Conservation (phyloP, 2,888 invertebrate genomes). For the Drosophila prolongata region DNA sequence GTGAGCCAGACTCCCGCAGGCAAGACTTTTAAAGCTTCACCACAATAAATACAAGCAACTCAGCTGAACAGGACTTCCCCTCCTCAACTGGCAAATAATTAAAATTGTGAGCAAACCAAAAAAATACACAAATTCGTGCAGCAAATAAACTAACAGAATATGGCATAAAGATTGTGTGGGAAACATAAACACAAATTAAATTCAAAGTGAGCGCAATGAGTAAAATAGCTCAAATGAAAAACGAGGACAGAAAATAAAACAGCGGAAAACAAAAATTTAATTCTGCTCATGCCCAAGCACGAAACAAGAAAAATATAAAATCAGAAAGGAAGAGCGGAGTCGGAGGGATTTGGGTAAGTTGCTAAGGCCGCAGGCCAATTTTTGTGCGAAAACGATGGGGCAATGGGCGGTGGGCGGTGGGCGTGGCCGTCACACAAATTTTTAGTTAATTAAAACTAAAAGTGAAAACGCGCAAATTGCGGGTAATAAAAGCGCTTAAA, state of each 20-base stretch:
- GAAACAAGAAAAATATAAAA: constrained; percentile 43
- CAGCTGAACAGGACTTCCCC: constrained; percentile 22
- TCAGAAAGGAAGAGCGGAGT: constrained; percentile 23
- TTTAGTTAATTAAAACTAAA: constrained; percentile 79
- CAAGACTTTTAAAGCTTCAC: constrained; percentile 23
- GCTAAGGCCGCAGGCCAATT: constrained; percentile 28
- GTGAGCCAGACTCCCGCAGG: background rate
- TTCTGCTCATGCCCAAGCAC: constrained; percentile 26
- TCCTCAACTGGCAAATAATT: constrained; percentile 64
- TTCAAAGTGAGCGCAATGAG: constrained; percentile 26
- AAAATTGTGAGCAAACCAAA: constrained; percentile 60
- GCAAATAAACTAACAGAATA: constrained; percentile 50
- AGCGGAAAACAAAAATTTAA: constrained; percentile 16
- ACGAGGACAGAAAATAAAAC: constrained; percentile 36
- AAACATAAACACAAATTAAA: constrained; percentile 52
- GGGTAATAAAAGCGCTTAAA: constrained; percentile 71
- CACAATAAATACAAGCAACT: constrained; percentile 39
- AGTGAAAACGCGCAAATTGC: constrained; percentile 76
- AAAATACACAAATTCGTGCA: constrained; percentile 27
- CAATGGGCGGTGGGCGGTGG: constrained; percentile 48
- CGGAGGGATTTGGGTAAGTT: constrained; percentile 35
- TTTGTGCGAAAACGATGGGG: constrained; percentile 33
- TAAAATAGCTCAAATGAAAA: constrained; percentile 37
- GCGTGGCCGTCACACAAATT: constrained; percentile 53
- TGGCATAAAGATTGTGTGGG: constrained; percentile 59